A percentile compares a stretch with the other conserved stretches of the same genome.
phyloP scores from a whole-genome alignment of 1,140 invertebrate genomes.

The Camponotus pennsylvanicus region DNA sequence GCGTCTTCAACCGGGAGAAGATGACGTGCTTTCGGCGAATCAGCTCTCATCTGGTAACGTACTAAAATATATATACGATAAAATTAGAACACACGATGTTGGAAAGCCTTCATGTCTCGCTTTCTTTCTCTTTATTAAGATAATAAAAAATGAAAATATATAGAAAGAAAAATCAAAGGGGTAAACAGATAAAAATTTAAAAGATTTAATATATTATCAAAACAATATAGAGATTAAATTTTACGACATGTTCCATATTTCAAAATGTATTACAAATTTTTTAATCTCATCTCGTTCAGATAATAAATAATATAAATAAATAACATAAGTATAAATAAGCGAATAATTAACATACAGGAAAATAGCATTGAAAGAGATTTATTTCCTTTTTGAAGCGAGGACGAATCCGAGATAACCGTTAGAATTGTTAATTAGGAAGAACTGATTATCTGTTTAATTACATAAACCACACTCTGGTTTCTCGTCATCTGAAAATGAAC shows the following conservation, averaged over 20 bases:
- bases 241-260: background rate
- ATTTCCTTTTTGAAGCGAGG: background rate
- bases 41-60: constrained; percentile 90
- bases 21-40: constrained; percentile 90
- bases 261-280: background rate
- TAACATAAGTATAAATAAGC: background rate
- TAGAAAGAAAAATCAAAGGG: background rate
- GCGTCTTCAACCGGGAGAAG: constrained; percentile 89
- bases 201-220: background rate
- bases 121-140: background rate
- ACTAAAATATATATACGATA: background rate
- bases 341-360: background rate
- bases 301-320: background rate
- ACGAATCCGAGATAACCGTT: background rate
- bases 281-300: background rate
- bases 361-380: background rate
- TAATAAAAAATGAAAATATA: background rate
- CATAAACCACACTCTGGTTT: constrained; percentile 5
- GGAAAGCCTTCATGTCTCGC: background rate
- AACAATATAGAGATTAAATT: background rate
- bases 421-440: constrained; percentile 36
- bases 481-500: constrained; percentile 36
- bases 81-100: background rate
- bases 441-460: constrained; percentile 46
- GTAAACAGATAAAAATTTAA: background rate